Evolutionary conservation across 2,113 vertebrate genomes (phyloP).

Genomic region (Dermatemys mawii): DNA sequence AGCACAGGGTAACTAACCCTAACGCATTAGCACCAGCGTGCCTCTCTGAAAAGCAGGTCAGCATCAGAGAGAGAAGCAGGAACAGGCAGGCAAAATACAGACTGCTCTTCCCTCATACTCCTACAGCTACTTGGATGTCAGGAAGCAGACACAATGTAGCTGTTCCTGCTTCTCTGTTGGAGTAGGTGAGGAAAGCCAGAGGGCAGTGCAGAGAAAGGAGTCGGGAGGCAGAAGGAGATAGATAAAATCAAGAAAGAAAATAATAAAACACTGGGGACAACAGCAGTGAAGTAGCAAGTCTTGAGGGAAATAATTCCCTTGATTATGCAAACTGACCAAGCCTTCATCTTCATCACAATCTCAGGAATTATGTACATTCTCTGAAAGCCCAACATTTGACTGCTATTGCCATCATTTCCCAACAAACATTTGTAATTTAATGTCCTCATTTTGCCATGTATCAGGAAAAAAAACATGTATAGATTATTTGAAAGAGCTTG

Average conservation of each 20-base stretch:
- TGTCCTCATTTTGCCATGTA: slow-evolving; percentile 33
- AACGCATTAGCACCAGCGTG: not conserved
- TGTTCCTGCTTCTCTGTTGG: slow-evolving; percentile 42
- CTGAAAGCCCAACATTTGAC: slow-evolving; percentile 12
- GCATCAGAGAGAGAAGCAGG: not conserved
- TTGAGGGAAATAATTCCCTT: not conserved
- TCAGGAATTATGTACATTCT: slow-evolving; percentile 31
- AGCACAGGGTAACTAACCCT: not conserved
- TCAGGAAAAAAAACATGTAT: not conserved
- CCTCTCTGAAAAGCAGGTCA: not conserved
- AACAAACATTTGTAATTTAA: not conserved
- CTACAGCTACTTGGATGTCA: slow-evolving; percentile 10
- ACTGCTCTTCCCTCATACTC: not conserved
- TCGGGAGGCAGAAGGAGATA: slow-evolving; percentile 8
- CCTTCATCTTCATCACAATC: not conserved
- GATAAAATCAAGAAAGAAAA: slow-evolving; percentile 44
- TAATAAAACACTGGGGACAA: not conserved
- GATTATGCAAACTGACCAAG: not conserved
- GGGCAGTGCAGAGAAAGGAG: slow-evolving; percentile 10
- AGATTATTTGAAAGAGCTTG: not conserved
- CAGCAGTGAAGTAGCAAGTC: slow-evolving; percentile 4
- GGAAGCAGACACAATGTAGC: slow-evolving; percentile 54
- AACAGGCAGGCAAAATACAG: slow-evolving; percentile 22
- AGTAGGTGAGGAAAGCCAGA: slow-evolving; percentile 21
- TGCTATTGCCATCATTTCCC: not conserved